These are phyloP conservation scores for Amphiprion percula DNA, from an alignment of 2,113 vertebrate species.

Conservation along the genomic window DNA sequence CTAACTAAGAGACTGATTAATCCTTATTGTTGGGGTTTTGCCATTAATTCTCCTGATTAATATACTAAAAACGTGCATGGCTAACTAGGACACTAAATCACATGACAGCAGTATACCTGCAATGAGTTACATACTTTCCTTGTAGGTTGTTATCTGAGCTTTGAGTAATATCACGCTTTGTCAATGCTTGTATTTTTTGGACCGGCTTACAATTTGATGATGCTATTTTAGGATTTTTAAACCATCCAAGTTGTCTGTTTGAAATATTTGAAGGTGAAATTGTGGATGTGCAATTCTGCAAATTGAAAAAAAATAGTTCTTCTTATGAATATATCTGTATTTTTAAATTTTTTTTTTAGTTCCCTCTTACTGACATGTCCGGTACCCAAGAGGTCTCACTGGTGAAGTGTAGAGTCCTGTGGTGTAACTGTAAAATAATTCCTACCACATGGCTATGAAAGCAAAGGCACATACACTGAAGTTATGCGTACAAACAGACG, in stretches of 20 bases:
- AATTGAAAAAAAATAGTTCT: constrained; percentile 10
- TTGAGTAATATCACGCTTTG: background rate
- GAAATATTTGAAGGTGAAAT: background rate
- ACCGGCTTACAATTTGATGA: background rate
- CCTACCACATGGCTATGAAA: constrained; percentile 55
- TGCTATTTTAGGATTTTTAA: too few relatives aligned
- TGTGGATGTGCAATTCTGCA: background rate
- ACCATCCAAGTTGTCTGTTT: too few relatives aligned
- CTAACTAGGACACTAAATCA: too few relatives aligned
- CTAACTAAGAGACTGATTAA: background rate
- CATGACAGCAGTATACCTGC: too few relatives aligned
- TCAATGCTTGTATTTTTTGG: constrained; percentile 12
- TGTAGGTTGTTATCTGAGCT: background rate
- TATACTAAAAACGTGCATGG: too few relatives aligned
- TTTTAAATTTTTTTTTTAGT: background rate
- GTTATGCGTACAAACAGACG: constrained; percentile 20
- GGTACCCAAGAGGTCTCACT: constrained; percentile 21
- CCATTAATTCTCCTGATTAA: background rate
- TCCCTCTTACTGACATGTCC: constrained; percentile 30
- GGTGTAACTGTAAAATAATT: constrained; percentile 58
- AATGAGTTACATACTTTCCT: background rate
- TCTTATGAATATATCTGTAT: too few relatives aligned
- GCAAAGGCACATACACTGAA: constrained; percentile 27
- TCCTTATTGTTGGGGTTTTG: background rate
- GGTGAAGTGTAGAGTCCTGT: constrained; percentile 37